Evolutionary conservation across 1,140 invertebrate species (phyloP).

Genomic region (Drosophila azteca): DNA sequence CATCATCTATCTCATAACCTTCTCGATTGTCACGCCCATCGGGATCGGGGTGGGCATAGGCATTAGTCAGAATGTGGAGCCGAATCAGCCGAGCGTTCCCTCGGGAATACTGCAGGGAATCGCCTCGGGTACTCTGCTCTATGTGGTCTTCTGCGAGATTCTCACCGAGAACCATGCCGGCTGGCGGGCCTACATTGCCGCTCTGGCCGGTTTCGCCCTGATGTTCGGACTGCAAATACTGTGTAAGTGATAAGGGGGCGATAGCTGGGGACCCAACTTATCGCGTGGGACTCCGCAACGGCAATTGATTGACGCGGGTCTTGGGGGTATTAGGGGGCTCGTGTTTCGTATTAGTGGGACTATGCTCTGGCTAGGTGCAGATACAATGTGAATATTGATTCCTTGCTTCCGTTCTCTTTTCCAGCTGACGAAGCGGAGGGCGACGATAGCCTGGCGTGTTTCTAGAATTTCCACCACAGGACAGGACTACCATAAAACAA

Average conservation of each 20-base stretch:
- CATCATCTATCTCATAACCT: conserved; percentile 89
- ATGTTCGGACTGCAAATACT: conserved; percentile 91
- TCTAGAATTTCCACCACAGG: conserved; percentile 15
- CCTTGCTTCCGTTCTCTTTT: conserved; percentile 2
- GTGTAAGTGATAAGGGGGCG: conserved; percentile 86
- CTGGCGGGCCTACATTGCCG: conserved; percentile 88
- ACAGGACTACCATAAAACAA: background rate
- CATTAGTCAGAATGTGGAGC: conserved; percentile 86
- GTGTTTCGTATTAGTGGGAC: conserved; percentile 11
- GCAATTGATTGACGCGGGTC: conserved; percentile 21
- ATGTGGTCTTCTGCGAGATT: conserved; percentile 96
- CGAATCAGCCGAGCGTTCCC: conserved; percentile 86
- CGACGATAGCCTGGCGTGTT: conserved; percentile 53
- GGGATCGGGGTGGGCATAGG: conserved; percentile 90
- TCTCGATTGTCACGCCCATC: conserved; percentile 91
- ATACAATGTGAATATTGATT: conserved; percentile 3
- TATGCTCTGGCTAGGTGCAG: conserved; percentile 15
- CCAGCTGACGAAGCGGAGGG: conserved; percentile 70
- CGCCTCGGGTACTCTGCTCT: conserved; percentile 93
- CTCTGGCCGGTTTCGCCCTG: conserved; percentile 89
- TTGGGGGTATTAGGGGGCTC: conserved; percentile 17
- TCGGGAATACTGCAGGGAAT: conserved; percentile 91
- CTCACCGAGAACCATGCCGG: conserved; percentile 90
- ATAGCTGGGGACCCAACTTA: conserved; percentile 1
- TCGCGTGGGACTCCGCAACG: conserved; percentile 1